These are phyloP conservation scores for Drosophila engyochracea DNA, from an alignment of 2,888 invertebrate genomes.

Conservation along the genomic window DNA sequence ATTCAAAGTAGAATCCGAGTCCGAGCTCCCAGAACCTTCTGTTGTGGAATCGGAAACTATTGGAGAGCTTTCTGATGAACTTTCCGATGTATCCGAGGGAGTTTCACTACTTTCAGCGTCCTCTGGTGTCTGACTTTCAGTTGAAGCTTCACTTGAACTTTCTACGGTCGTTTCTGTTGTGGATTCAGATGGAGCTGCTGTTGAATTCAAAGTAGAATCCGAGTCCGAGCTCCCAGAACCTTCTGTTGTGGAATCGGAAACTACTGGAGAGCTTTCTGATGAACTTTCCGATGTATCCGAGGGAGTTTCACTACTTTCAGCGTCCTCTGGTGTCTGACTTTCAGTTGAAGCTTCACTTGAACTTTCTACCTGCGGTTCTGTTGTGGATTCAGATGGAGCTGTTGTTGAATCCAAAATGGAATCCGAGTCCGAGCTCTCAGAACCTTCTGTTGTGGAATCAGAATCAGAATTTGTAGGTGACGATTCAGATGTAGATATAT, in stretches of 20 bases:
- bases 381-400: background rate
- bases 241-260: background rate
- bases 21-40: background rate
- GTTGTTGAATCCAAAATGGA: background rate
- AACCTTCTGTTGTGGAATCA: slow-evolving; percentile 2
- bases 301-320: background rate
- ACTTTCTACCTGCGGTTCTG: background rate
- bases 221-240: background rate
- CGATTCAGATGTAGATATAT: background rate
- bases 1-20: background rate
- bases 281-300: background rate
- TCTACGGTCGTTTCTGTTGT: background rate
- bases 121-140: background rate
- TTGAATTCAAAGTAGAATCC: background rate
- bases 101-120: background rate
- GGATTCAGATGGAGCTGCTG: background rate
- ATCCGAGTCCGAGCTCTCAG: background rate
- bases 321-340: background rate
- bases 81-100: background rate
- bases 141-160: background rate
- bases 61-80: background rate
- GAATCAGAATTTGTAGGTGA: background rate
- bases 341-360: background rate
- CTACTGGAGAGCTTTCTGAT: too few species aligned
- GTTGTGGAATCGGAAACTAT: background rate